A percentile compares a stretch with the other conserved stretches of the same genome.
Conservation (phyloP, 37 sponge, comb jelly and placozoan species). For the Petrosia ficiformis region DNA sequence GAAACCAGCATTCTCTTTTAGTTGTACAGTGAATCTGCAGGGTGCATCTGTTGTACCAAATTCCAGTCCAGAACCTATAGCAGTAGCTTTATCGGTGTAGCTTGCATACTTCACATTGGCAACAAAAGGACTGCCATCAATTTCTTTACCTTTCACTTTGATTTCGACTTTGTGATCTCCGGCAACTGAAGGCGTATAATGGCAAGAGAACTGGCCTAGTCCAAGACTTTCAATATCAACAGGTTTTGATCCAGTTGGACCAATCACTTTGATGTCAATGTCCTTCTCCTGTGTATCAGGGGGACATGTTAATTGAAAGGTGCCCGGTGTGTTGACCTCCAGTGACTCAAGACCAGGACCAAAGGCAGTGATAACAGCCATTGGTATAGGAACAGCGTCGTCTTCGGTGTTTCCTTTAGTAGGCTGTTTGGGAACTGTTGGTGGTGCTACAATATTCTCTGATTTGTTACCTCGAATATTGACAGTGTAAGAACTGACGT, state of each 20-base stretch:
- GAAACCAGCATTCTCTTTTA: constrained; percentile 62
- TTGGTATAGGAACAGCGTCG: not conserved
- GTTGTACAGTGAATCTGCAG: constrained; percentile 50
- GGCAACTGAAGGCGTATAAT: constrained; percentile 65
- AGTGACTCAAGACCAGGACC: constrained; percentile 77
- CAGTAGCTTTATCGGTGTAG: constrained; percentile 82
- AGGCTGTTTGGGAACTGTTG: not conserved
- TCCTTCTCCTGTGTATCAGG: constrained; percentile 47
- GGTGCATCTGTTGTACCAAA: constrained; percentile 67
- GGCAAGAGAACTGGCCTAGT: constrained; percentile 73
- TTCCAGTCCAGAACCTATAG: constrained; percentile 70
- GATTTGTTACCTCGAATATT: constrained; percentile 43
- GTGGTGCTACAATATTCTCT: not conserved
- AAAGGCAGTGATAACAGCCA: constrained; percentile 5
- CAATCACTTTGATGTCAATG: constrained; percentile 51
- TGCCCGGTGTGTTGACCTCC: constrained; percentile 68
- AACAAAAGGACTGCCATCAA: constrained; percentile 74
- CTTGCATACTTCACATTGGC: constrained; percentile 71
- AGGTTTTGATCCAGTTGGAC: constrained; percentile 72
- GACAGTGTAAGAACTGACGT: constrained; percentile 72
- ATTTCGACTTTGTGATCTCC: constrained; percentile 73
- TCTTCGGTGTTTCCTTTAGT: not conserved
- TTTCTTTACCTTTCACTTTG: constrained; percentile 70
- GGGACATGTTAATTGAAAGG: constrained; percentile 69
- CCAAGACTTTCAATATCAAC: constrained; percentile 66